Percentiles rank a stretch among this genome's conserved stretches.
These are phyloP conservation scores for Abramis brama DNA, from an alignment of 2,113 vertebrate species.

Conservation along the genomic window DNA sequence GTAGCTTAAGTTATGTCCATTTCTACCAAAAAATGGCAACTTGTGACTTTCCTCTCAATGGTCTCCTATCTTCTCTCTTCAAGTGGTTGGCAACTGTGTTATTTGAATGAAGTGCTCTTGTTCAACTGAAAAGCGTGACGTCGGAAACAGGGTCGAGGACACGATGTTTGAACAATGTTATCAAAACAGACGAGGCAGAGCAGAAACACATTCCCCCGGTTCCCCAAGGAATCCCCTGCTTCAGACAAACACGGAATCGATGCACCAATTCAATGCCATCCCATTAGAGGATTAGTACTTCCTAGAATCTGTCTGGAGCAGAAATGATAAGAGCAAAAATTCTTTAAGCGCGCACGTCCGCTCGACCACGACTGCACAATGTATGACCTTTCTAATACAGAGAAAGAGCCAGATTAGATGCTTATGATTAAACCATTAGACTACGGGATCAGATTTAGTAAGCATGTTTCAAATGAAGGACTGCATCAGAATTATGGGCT, in stretches of 20 bases:
- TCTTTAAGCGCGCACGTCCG: background rate
- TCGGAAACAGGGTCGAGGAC: conserved; percentile 22
- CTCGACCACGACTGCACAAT: conserved; percentile 9
- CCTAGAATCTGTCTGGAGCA: conserved; percentile 45
- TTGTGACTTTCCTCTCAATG: background rate
- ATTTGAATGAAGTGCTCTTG: conserved; percentile 23
- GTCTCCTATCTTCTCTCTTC: background rate
- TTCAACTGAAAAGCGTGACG: conserved; percentile 7
- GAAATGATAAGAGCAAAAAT: conserved; percentile 55
- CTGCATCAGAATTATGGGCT: background rate
- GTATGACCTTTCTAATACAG: conserved; percentile 45
- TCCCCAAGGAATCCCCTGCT: conserved; percentile 40
- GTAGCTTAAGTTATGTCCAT: background rate
- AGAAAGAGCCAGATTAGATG: conserved; percentile 31
- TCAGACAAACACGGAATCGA: conserved; percentile 56
- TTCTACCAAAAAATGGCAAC: background rate
- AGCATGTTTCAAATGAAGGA: background rate
- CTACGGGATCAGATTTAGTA: background rate
- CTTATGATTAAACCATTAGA: conserved; percentile 24
- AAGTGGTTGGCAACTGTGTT: background rate
- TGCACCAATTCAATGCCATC: conserved; percentile 55
- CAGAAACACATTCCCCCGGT: conserved; percentile 33
- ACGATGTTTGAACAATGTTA: conserved; percentile 48
- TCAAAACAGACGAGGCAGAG: conserved; percentile 41
- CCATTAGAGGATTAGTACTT: conserved; percentile 62